Percentiles rank a stretch among this genome's conserved stretches.
Conservation (phyloP, 2,888 invertebrate species). For the Halocaridina rubra region DNA sequence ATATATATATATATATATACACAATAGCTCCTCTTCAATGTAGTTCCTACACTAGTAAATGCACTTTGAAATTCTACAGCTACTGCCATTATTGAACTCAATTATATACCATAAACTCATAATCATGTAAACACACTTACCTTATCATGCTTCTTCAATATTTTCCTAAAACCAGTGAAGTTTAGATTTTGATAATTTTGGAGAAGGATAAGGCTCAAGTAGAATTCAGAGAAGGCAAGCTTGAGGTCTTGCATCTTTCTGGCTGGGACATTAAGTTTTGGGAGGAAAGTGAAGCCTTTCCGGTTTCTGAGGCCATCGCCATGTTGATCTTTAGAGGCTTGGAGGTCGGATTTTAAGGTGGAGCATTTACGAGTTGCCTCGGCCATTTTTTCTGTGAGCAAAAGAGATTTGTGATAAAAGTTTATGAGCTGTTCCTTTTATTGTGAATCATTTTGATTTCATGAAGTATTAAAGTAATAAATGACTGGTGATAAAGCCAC, state of each 20-base stretch:
- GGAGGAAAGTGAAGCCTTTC: constrained; percentile 57
- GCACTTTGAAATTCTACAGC: no score
- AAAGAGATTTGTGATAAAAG: no score
- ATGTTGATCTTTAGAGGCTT: constrained; percentile 70
- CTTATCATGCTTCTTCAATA: constrained; percentile 99
- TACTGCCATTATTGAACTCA: no score
- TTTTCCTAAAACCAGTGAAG: constrained; percentile 98
- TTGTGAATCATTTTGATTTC: no score
- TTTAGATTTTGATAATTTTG: constrained; percentile 99
- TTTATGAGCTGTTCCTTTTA: no score
- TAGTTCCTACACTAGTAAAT: no score
- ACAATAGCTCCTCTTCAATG: no score
- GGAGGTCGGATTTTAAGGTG: constrained; percentile 87
- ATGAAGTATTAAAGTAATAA: no score
- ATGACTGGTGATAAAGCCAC: no score
- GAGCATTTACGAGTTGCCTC: constrained; percentile 96
- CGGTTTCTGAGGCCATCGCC: constrained; percentile 55
- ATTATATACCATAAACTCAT: no score
- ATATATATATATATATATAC: no score
- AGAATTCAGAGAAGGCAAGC: constrained; percentile 98
- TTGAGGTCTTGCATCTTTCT: constrained; percentile 93
- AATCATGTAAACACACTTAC: constrained; percentile 70
- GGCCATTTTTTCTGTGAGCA: constrained; percentile 86
- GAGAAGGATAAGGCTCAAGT: constrained; percentile 92
- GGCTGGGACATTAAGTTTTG: constrained; percentile 72